These are phyloP conservation scores for Listronotus bonariensis DNA, from an alignment of 1,140 invertebrate species.

Conservation along the genomic window DNA sequence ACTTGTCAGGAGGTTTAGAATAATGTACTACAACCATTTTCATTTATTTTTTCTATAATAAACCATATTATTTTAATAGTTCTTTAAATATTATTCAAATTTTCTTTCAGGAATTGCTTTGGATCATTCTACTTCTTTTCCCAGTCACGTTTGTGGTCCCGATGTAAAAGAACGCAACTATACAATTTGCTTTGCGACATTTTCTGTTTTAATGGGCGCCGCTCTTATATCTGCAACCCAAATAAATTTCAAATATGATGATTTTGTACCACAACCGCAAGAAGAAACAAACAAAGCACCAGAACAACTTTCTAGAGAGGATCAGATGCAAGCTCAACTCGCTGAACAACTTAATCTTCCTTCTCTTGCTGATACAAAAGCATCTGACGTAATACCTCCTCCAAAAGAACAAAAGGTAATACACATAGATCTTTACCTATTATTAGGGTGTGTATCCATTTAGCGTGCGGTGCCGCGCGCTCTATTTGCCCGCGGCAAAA, in stretches of 20 bases:
- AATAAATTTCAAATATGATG: conserved; percentile 80
- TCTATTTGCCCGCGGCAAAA: too few species aligned
- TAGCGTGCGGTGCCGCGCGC: too few species aligned
- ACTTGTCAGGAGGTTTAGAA: too few species aligned
- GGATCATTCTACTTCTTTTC: conserved; percentile 93
- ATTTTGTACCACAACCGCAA: conserved; percentile 7
- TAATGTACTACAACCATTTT: too few species aligned
- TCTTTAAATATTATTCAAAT: not conserved
- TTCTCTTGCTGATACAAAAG: conserved; percentile 70
- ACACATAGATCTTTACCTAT: too few species aligned
- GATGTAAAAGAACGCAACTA: conserved; percentile 94
- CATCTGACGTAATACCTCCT: conserved; percentile 53
- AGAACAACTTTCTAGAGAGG: conserved; percentile 62
- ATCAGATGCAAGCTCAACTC: conserved; percentile 78
- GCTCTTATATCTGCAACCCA: conserved; percentile 91
- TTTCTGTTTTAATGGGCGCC: conserved; percentile 95
- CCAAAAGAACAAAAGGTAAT: conserved; percentile 64
- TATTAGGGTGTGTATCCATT: too few species aligned
- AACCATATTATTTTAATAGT: too few species aligned
- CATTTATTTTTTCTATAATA: too few species aligned
- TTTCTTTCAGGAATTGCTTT: conserved; percentile 81
- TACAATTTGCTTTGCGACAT: conserved; percentile 97
- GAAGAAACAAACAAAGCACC: conserved; percentile 56
- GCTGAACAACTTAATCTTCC: conserved; percentile 80
- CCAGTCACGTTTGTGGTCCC: conserved; percentile 86